Evolutionary conservation across 1,140 invertebrate species (phyloP).

Genomic region (Paraescarpia echinospica): DNA sequence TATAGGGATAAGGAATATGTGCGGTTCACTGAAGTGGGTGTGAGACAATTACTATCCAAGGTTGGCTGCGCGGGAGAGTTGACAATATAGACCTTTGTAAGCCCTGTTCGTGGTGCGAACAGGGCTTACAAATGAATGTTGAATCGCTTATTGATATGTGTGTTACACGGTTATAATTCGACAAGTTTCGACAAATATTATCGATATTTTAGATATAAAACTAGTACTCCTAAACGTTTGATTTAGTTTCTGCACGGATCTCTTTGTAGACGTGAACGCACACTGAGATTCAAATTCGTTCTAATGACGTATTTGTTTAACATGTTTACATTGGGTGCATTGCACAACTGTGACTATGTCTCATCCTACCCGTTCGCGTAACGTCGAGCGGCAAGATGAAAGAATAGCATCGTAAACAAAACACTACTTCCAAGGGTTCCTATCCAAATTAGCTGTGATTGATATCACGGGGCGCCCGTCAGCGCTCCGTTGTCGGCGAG

Average conservation of each 20-base stretch:
- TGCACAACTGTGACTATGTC: not conserved
- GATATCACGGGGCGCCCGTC: not conserved
- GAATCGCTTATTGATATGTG: too few relatives aligned
- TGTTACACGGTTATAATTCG: too few relatives aligned
- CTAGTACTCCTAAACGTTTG: not conserved
- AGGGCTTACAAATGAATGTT: too few relatives aligned
- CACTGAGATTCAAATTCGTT: not conserved
- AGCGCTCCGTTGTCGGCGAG: not conserved
- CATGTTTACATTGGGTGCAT: not conserved
- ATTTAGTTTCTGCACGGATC: not conserved
- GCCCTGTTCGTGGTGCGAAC: too few relatives aligned
- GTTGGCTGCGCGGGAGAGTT: too few relatives aligned
- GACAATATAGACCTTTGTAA: too few relatives aligned
- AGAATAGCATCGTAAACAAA: not conserved
- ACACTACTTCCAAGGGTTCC: not conserved
- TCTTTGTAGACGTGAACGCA: not conserved
- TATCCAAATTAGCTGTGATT: conserved; percentile 1
- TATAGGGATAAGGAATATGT: too few relatives aligned
- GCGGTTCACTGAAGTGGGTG: too few relatives aligned
- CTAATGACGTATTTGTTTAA: not conserved
- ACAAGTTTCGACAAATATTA: too few relatives aligned
- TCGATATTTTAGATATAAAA: too few relatives aligned
- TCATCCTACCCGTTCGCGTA: not conserved
- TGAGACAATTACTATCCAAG: too few relatives aligned
- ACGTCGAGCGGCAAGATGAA: not conserved